phyloP scores from a whole-genome alignment of 2,113 vertebrate species.

The Copsychus sechellarum region DNA sequence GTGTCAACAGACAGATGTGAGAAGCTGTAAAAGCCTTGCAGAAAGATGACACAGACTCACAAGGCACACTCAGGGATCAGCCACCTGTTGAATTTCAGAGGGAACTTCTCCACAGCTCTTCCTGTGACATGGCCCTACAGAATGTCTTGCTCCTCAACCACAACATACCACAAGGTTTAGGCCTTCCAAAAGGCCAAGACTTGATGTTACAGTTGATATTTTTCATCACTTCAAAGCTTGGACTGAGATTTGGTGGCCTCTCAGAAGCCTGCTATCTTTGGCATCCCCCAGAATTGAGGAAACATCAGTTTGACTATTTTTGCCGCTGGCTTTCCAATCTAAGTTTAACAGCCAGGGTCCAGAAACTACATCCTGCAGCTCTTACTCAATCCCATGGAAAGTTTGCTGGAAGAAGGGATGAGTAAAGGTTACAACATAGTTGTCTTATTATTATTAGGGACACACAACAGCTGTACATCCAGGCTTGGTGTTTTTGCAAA shows the following conservation, averaged over 20 bases:
- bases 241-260: not conserved
- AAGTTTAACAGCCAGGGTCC: not conserved
- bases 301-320: not conserved
- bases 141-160: not conserved
- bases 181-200: not conserved
- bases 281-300: not conserved
- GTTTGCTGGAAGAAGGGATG: constrained; percentile 18
- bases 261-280: constrained; percentile 33
- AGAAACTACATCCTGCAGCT: constrained; percentile 21
- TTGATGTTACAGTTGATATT: not conserved
- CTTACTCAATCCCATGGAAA: constrained; percentile 57
- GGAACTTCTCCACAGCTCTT: not conserved
- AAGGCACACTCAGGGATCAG: not conserved
- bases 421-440: constrained; percentile 31
- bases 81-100: not conserved
- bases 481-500: constrained; percentile 29
- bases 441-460: constrained; percentile 21
- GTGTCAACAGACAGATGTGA: not conserved
- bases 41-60: not conserved
- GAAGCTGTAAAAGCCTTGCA: not conserved
- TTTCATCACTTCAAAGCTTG: not conserved
- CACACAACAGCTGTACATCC: constrained; percentile 51
- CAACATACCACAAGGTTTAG: not conserved
- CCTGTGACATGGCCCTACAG: not conserved
- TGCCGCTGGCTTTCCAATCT: not conserved